Evolutionary conservation across 2,113 vertebrate species (phyloP).

Genomic region (Muscicapa adusta): DNA sequence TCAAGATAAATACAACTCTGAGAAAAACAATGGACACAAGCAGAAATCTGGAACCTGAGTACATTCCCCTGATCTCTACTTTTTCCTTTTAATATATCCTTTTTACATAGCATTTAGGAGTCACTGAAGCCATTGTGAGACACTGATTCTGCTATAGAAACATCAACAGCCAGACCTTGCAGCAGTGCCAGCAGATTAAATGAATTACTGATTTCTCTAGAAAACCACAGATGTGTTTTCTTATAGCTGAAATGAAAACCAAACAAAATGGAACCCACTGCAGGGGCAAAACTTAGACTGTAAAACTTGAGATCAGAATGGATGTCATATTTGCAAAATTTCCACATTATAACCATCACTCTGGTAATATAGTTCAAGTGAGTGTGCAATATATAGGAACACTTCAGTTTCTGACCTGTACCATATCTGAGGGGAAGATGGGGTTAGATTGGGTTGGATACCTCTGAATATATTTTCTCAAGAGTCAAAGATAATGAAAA

Average conservation of each 20-base stretch:
- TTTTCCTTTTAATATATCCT: background rate
- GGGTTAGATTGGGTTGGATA: background rate
- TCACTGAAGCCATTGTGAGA: background rate
- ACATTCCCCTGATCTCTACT: background rate
- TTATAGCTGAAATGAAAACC: background rate
- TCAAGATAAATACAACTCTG: background rate
- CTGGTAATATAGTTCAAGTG: background rate
- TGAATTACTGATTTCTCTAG: background rate
- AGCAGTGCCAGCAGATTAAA: background rate
- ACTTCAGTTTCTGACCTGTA: background rate
- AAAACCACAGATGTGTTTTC: background rate
- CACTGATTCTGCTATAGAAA: background rate
- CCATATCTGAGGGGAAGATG: background rate
- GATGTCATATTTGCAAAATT: background rate
- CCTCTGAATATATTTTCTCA: background rate
- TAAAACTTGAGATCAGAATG: background rate
- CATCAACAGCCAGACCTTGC: background rate
- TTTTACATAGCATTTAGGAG: background rate
- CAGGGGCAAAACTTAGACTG: background rate
- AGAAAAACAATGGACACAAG: background rate
- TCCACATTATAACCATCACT: background rate
- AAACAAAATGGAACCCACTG: background rate
- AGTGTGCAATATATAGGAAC: rapidly evolving
- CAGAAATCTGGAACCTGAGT: background rate
- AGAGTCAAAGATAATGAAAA: background rate